Percentiles rank a stretch among this genome's conserved stretches.
phyloP scores from a whole-genome alignment of 2,888 invertebrate genomes.

The Hirtodrosophila alboralis region DNA sequence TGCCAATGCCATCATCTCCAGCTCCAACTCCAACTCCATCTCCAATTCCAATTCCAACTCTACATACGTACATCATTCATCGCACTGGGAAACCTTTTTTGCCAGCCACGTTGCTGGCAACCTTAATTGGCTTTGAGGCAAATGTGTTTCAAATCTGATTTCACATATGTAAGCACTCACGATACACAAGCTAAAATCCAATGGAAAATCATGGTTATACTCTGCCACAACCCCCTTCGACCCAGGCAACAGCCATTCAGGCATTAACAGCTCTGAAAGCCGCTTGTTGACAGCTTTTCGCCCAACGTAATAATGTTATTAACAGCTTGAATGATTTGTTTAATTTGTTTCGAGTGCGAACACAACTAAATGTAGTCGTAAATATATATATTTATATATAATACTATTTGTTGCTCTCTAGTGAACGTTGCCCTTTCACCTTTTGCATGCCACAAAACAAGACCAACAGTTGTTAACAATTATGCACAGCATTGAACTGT shows the following conservation, averaged over 20 bases:
- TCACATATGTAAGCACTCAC: constrained; percentile 39
- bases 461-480: constrained; percentile 42
- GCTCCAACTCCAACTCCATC: background rate
- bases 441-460: constrained; percentile 24
- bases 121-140: constrained; percentile 71
- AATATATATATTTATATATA: background rate
- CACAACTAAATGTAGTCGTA: background rate
- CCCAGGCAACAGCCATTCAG: constrained; percentile 1
- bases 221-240: too few species aligned
- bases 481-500: constrained; percentile 35
- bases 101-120: too few species aligned
- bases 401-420: too few species aligned
- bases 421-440: constrained; percentile 30
- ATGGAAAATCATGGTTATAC: constrained; percentile 8
- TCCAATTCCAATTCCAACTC: constrained; percentile 1
- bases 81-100: constrained; percentile 61
- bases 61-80: constrained; percentile 7
- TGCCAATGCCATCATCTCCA: constrained; percentile 12
- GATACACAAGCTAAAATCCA: constrained; percentile 27
- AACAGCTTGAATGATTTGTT: constrained; percentile 26
- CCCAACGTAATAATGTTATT: constrained; percentile 11
- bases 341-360: constrained; percentile 21
- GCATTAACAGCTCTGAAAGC: constrained; percentile 11
- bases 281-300: constrained; percentile 14
- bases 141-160: constrained; percentile 58